Percentiles rank a stretch among this genome's conserved stretches.
phyloP scores from a whole-genome alignment of 2,113 vertebrate genomes.

The Steatornis caripensis region DNA sequence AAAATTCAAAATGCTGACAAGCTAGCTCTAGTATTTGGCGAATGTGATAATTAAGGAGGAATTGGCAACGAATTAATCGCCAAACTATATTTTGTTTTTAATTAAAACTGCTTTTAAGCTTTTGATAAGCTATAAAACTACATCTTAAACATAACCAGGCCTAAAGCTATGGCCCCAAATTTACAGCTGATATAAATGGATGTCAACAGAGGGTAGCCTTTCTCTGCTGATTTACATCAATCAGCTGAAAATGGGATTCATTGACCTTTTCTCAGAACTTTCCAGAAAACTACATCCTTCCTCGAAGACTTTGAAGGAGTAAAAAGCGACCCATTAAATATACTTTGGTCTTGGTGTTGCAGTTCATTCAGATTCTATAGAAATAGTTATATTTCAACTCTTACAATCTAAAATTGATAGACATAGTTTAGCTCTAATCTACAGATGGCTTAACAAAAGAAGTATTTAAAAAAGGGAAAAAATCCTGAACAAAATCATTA shows the following conservation, averaged over 20 bases:
- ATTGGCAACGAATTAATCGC: neutral
- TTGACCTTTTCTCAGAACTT: neutral
- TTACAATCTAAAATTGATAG: neutral
- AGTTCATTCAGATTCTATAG: neutral
- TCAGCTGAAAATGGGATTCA: neutral
- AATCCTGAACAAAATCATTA: neutral
- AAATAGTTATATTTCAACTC: neutral
- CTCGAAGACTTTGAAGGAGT: neutral
- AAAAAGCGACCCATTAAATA: neutral
- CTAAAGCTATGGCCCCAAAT: neutral
- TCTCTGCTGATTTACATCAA: neutral
- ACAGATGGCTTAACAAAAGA: neutral
- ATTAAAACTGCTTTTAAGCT: neutral
- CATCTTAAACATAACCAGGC: neutral
- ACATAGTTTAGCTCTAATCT: neutral
- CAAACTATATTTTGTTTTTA: neutral
- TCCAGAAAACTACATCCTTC: neutral
- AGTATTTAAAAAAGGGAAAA: neutral
- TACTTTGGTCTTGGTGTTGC: neutral
- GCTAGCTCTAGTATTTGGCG: neutral
- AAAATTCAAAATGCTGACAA: slow-evolving; percentile 24
- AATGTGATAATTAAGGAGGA: slow-evolving; percentile 10
- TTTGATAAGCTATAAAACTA: neutral
- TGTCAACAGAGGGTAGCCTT: neutral
- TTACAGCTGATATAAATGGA: neutral